Conservation (phyloP, 92 coral and sea anemone species). For the Micromussa lordhowensis region DNA sequence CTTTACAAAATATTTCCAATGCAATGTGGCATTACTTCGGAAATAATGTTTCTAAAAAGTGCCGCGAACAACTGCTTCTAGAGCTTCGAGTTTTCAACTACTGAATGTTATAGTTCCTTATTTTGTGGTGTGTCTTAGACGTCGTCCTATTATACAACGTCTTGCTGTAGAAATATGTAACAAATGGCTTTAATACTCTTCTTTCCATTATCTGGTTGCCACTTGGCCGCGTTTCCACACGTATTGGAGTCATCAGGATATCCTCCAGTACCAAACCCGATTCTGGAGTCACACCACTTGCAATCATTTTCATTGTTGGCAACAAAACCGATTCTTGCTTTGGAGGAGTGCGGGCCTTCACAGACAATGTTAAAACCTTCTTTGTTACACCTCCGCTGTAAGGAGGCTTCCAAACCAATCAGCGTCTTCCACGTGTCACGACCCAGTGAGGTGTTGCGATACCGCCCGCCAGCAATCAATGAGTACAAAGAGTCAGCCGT, state of each 20-base stretch:
- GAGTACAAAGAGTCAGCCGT: background rate
- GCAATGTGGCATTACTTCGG: too few species aligned
- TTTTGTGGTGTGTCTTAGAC: too few species aligned
- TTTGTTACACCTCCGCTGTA: background rate
- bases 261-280: background rate
- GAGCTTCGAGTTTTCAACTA: too few species aligned
- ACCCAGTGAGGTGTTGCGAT: background rate
- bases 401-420: background rate
- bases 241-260: background rate
- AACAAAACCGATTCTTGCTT: background rate
- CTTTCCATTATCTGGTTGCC: background rate
- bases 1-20: too few species aligned
- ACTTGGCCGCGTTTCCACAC: background rate
- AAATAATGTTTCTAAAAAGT: too few species aligned
- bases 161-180: background rate
- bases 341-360: background rate
- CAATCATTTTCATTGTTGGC: background rate
- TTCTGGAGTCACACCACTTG: background rate
- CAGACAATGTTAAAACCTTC: background rate
- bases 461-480: background rate
- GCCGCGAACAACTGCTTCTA: too few species aligned
- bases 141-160: too few species aligned
- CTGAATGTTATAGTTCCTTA: too few species aligned
- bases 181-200: background rate
- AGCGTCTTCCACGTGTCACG: slow-evolving; percentile 4